These are phyloP conservation scores for Delichon dasypus DNA, from an alignment of 2,797 vertebrate species.

Conservation along the genomic window DNA sequence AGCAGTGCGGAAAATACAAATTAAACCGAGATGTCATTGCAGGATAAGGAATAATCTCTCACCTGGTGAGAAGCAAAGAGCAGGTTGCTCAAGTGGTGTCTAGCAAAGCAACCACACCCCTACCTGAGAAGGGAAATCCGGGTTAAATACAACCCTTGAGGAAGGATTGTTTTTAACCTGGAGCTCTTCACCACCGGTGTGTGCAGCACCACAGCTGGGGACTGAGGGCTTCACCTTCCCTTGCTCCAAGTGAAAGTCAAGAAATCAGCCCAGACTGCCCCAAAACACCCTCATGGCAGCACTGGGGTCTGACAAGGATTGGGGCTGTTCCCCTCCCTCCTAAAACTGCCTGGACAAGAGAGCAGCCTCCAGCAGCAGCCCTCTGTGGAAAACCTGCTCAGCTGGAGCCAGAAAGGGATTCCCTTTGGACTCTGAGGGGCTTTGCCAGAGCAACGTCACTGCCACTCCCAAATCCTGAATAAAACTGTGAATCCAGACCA, in stretches of 20 bases:
- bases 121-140: not conserved
- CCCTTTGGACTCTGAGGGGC: not conserved
- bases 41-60: not conserved
- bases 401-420: not conserved
- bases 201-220: not conserved
- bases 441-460: not conserved
- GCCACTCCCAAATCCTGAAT: not conserved
- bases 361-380: not conserved
- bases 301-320: fast-evolving
- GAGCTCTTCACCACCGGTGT: fast-evolving
- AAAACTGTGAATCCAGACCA: not conserved
- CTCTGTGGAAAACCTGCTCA: not conserved
- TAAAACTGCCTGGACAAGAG: not conserved
- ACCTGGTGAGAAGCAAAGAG: not conserved
- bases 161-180: not conserved
- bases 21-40: not conserved
- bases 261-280: not conserved
- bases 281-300: not conserved
- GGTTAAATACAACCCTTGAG: not conserved
- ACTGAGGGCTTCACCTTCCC: not conserved
- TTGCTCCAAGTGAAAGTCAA: not conserved
- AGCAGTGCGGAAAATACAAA: not conserved
- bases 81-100: not conserved
- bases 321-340: fast-evolving
- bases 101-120: not conserved